Percentiles rank a stretch among this genome's conserved stretches.
phyloP scores from a whole-genome alignment of 2,113 vertebrate genomes.

The Dryoscopus gambensis region DNA sequence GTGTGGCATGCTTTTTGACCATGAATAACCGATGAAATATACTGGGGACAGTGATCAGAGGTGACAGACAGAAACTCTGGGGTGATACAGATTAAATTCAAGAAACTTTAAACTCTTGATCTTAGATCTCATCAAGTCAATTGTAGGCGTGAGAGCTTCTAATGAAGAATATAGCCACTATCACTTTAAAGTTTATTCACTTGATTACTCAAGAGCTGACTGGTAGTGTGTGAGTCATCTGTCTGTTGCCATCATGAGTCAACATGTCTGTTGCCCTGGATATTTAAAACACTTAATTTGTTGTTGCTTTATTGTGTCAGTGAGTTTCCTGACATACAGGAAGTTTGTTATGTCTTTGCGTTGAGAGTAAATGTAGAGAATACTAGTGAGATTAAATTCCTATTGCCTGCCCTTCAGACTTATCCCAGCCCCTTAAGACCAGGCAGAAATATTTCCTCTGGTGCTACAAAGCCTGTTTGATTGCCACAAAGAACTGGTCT shows the following conservation, averaged over 20 bases:
- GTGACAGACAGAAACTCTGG: accelerated
- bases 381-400: not conserved
- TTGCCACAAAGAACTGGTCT: not conserved
- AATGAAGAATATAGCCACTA: not conserved
- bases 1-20: not conserved
- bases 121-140: not conserved
- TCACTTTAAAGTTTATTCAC: not conserved
- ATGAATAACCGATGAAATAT: not conserved
- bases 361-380: not conserved
- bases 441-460: not conserved
- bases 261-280: not conserved
- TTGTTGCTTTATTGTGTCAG: not conserved
- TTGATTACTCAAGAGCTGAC: not conserved
- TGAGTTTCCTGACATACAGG: not conserved
- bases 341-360: not conserved
- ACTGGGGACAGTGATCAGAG: not conserved
- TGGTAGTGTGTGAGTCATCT: not conserved
- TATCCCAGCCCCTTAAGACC: not conserved
- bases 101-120: not conserved
- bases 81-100: not conserved
- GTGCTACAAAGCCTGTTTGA: not conserved
- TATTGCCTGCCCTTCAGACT: not conserved
- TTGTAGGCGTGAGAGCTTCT: not conserved
- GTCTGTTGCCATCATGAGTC: no score
- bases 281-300: not conserved